Conservation (phyloP, 2,113 vertebrate species). For the Passer montanus region DNA sequence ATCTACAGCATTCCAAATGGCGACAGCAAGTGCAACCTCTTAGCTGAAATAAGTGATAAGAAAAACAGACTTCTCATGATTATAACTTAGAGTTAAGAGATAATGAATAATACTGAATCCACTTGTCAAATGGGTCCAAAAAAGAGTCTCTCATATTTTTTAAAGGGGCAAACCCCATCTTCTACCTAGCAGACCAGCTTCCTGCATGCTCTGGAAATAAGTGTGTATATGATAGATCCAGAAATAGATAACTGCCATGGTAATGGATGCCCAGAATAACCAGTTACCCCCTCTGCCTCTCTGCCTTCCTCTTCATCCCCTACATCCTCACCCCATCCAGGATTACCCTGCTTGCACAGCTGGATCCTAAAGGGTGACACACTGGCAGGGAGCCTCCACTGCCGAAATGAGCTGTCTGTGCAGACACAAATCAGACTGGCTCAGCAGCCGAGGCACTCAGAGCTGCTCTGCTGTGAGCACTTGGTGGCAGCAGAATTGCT, state of each 20-base stretch:
- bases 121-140: neutral
- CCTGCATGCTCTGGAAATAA: neutral
- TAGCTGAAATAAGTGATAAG: neutral
- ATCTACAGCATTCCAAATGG: neutral
- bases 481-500: neutral
- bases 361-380: neutral
- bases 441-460: neutral
- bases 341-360: neutral
- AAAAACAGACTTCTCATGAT: neutral
- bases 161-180: neutral
- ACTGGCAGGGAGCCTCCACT: neutral
- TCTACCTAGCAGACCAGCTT: neutral
- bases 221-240: neutral
- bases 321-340: neutral
- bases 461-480: neutral
- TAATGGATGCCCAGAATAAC: constrained; percentile 19
- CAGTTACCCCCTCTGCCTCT: neutral
- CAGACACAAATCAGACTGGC: neutral
- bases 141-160: neutral
- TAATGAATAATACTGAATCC: neutral
- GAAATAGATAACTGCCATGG: constrained; percentile 23
- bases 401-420: neutral
- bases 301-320: neutral
- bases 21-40: constrained; percentile 19
- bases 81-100: neutral